Percentiles rank a stretch among this genome's conserved stretches.
phyloP scores from a whole-genome alignment of 2,113 vertebrate genomes.

The Stegostoma tigrinum region DNA sequence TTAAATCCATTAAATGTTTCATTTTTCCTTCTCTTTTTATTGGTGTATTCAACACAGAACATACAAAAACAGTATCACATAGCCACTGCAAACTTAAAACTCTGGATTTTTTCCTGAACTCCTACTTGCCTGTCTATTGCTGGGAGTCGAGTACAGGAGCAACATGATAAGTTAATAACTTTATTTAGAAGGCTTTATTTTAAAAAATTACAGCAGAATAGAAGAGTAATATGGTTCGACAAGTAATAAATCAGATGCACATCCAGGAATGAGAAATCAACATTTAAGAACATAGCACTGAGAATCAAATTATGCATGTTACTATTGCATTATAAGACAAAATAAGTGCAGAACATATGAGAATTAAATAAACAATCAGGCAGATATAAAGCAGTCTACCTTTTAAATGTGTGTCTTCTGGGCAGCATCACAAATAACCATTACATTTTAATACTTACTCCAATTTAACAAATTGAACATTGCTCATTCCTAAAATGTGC shows the following conservation, averaged over 20 bases:
- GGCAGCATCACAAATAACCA: not conserved
- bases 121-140: not conserved
- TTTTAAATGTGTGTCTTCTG: not conserved
- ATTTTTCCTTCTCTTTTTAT: not conserved
- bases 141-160: not conserved
- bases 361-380: not conserved
- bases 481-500: not conserved
- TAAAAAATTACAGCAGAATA: not conserved
- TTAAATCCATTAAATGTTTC: not conserved
- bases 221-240: not conserved
- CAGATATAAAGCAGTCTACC: not conserved
- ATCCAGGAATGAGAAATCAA: not conserved
- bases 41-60: not conserved
- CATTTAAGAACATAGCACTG: not conserved
- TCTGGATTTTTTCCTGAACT: not conserved
- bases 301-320: not conserved
- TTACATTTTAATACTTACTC: not conserved
- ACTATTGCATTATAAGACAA: not conserved
- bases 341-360: not conserved
- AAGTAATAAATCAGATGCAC: not conserved
- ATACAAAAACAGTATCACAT: not conserved
- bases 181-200: not conserved
- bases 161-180: not conserved
- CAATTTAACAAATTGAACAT: not conserved
- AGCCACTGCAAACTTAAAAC: not conserved